phyloP scores from a whole-genome alignment of 2,113 vertebrate genomes.

The Phalacrocorax brasilianus region DNA sequence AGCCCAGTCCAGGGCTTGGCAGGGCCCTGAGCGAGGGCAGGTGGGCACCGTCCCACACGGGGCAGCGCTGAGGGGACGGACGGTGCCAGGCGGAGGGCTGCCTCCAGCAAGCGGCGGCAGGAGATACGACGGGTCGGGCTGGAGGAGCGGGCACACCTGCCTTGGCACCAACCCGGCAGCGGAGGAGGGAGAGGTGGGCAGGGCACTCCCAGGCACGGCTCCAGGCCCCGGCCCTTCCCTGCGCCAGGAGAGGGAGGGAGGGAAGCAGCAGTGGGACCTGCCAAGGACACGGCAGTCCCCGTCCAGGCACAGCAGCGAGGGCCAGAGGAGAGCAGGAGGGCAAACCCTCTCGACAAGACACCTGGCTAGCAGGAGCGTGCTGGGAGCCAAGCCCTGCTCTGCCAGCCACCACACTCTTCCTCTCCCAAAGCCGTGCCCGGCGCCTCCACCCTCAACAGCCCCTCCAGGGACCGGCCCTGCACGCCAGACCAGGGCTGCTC shows the following conservation, averaged over 20 bases:
- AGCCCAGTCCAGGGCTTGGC: neutral
- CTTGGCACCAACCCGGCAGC: neutral
- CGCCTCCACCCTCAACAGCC: neutral
- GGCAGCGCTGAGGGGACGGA: neutral
- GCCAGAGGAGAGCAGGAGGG: neutral
- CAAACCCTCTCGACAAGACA: neutral
- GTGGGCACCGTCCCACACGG: accelerated
- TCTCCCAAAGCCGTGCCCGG: accelerated
- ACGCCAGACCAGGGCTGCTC: neutral
- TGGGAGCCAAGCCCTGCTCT: neutral
- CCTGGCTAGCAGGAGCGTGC: neutral
- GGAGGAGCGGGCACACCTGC: neutral
- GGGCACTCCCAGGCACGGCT: neutral
- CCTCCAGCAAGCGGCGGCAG: neutral
- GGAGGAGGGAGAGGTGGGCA: neutral
- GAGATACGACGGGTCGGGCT: neutral
- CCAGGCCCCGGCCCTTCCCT: neutral
- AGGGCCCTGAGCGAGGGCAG: neutral
- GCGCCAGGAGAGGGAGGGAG: neutral
- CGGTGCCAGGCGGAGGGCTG: accelerated
- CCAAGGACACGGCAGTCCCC: neutral
- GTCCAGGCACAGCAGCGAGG: neutral
- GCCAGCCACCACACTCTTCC: neutral
- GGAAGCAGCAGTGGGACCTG: neutral
- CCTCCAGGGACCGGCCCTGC: too few relatives aligned